Conservation (phyloP, 2,113 vertebrate genomes). For the Cariama cristata region DNA sequence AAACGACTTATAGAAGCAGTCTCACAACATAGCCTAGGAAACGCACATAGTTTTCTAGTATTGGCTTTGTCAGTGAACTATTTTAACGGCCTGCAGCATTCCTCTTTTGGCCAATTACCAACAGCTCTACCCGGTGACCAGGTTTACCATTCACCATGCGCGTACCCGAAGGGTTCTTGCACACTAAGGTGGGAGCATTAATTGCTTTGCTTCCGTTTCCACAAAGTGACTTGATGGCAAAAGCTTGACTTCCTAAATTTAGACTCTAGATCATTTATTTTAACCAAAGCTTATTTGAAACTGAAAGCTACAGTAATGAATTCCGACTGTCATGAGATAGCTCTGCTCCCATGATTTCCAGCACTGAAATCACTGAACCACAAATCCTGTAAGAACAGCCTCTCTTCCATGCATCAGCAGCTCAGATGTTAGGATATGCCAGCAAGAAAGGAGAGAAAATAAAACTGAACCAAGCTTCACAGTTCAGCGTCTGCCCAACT, state of each 20-base stretch:
- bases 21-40: background rate
- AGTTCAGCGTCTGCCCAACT: background rate
- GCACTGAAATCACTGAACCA: conserved; percentile 23
- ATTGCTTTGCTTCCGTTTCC: background rate
- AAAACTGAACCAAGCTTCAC: background rate
- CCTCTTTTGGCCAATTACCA: background rate
- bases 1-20: background rate
- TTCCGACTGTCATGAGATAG: background rate
- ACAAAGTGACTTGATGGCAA: background rate
- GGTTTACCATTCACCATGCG: accelerated
- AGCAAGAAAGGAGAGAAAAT: background rate
- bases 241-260: background rate
- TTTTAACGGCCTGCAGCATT: background rate
- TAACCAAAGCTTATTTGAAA: background rate
- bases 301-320: background rate
- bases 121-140: background rate
- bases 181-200: background rate
- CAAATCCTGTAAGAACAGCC: conserved; percentile 24
- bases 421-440: background rate
- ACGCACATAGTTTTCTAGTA: background rate
- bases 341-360: background rate
- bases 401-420: background rate
- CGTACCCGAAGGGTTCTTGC: background rate
- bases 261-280: background rate
- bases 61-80: background rate